Evolutionary conservation across 2,113 vertebrate genomes (phyloP).

Genomic region (Corvus hawaiiensis): DNA sequence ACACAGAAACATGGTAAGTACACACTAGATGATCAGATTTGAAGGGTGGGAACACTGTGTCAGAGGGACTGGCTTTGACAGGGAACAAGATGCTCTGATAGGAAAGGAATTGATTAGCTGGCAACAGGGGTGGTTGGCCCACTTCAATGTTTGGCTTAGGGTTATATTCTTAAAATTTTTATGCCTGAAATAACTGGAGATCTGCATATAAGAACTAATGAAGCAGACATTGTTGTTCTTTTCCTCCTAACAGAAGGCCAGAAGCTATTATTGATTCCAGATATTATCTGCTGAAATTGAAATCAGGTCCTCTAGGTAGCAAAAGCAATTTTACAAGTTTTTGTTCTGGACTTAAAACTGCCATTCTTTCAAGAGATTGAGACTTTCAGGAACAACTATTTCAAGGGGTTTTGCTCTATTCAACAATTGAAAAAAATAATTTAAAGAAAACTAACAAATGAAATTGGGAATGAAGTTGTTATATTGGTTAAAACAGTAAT

Average conservation of each 20-base stretch:
- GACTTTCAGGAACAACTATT: neutral
- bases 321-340: neutral
- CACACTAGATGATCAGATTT: neutral
- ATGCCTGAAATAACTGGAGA: constrained; percentile 3
- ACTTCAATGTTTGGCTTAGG: neutral
- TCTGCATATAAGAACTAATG: constrained; percentile 9
- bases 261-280: constrained; percentile 32
- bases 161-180: neutral
- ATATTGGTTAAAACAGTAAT: neutral
- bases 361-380: neutral
- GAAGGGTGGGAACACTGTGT: neutral
- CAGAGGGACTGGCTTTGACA: neutral
- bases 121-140: neutral
- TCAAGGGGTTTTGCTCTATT: neutral
- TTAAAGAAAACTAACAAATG: neutral
- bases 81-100: neutral
- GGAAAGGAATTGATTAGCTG: neutral
- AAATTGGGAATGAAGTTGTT: neutral
- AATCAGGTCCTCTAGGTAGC: neutral
- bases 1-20: neutral
- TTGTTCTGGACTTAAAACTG: neutral
- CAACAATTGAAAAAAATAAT: neutral
- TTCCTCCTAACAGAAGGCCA: constrained; percentile 17
- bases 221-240: neutral
- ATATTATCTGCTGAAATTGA: constrained; percentile 15